Base-by-base conservation (phyloP, 2,797 vertebrate species). In the Acanthopagrus latus region DNA sequence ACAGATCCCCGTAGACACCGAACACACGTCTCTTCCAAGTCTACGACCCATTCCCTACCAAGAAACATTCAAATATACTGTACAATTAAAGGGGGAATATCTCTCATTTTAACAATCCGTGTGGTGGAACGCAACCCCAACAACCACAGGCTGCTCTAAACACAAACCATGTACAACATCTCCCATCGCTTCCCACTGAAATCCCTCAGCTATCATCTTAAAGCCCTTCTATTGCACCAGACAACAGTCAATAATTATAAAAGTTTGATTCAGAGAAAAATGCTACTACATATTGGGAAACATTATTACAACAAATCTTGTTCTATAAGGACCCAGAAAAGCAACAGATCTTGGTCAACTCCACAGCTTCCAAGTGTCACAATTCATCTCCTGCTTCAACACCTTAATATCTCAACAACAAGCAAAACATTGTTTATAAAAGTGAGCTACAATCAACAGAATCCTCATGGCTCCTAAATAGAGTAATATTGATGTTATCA, bases 201-300 rank as follows among this genome's bases (percentile, higher is more conserved):
- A 44, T 62, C 64, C 73, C 56, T 67, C 56, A 60, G 59, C 74
- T 73, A 80, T 54, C 14, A 33, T 5, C 69, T 82, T 64, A 74
- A 75, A 87, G 74, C 62, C 76, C 62, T 73, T 78, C 88, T 88
- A 93, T 82, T 91, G 76, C 91, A 94, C 92, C 25, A 92, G 76
- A 93, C 88, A 60, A 91, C 65, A 78, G 52, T 76, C 59, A 83
- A 83, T 41, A 72, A 74, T 69, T 71, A 60, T 16, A 67, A 70
- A 80, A 50, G 62, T 68, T 29, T 50, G 54, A 80, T 74, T 64
- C 48, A 75, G 75, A 69, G 48, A 43, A 76, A 76, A 88, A 87
- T 12, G 27, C 83, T 78, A 86, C 73, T 58, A 74, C 46, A 58
- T 51, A 62, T 11, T 11, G 3, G 50, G 48, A 75, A 55, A 71